Conservation (phyloP, 1,140 invertebrate species). For the Lethrus apterus region DNA sequence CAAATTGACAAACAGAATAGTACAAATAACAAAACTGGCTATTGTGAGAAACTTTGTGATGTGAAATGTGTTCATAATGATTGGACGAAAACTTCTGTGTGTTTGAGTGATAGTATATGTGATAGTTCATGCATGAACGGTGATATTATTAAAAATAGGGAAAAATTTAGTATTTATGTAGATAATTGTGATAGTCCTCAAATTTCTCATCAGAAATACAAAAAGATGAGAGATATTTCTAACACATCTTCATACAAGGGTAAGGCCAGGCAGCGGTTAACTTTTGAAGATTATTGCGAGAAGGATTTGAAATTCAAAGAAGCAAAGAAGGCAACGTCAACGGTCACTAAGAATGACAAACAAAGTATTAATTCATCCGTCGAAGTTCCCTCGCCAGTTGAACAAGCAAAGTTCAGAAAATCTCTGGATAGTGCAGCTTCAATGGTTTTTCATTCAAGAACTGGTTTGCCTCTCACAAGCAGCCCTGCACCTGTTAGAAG, state of each 20-base stretch:
- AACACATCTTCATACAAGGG: slow-evolving; percentile 17
- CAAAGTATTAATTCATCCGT: slow-evolving; percentile 8
- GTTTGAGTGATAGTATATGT: slow-evolving; percentile 23
- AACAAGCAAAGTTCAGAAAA: slow-evolving; percentile 67
- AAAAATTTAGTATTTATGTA: slow-evolving; percentile 29
- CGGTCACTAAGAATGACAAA: slow-evolving; percentile 25
- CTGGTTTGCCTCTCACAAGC: slow-evolving; percentile 76
- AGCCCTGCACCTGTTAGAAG: slow-evolving; percentile 76
- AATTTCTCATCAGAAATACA: slow-evolving; percentile 2
- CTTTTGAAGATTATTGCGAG: slow-evolving; percentile 22
- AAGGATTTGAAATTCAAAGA: not conserved
- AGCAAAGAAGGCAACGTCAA: not conserved
- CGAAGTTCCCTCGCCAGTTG: slow-evolving; percentile 56
- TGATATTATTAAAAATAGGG: slow-evolving; percentile 37
- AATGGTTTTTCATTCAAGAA: slow-evolving; percentile 78
- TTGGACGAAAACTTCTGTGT: slow-evolving; percentile 6
- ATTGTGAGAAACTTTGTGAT: slow-evolving; percentile 14
- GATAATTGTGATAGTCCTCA: slow-evolving; percentile 35
- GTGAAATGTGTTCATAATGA: slow-evolving; percentile 22
- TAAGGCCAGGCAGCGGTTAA: slow-evolving; percentile 25
- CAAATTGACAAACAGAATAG: slow-evolving; percentile 4
- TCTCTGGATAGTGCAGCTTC: slow-evolving; percentile 71
- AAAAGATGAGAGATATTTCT: slow-evolving; percentile 25
- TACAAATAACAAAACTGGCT: slow-evolving; percentile 3
- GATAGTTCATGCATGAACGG: slow-evolving; percentile 33